Base-by-base conservation (phyloP, 2,888 invertebrate genomes). In the Chaitophorus viminalis region DNA sequence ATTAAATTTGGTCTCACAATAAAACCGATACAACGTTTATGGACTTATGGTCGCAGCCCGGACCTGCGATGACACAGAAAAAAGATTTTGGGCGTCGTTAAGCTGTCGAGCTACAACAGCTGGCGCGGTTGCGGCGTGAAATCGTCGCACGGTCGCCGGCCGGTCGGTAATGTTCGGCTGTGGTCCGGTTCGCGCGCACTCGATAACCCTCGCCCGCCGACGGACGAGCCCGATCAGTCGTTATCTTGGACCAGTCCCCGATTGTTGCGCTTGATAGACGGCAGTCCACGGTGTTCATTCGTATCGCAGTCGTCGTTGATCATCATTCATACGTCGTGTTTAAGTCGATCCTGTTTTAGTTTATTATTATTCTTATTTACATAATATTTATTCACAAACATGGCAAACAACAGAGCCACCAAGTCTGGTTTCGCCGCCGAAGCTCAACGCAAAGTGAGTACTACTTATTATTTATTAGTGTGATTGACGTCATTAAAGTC, bases 401-500 rank as follows among this genome's bases (percentile, higher is more conserved):
- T 96, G 96, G 95, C 96, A 90, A 94, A 93, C 92, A 95, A 95
- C 93, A 93, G 97, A 92, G 97, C 97, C 90, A 93, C 96, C 89
- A 97, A 97, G 92, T 96, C 96, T 91, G 98, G 98, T 94, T 97
- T 98, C 93, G 98, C 98, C 90, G 97, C 98, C 89, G 98, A 98
- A 92, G 97, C 98, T 85, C 98, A 98, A 92, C 94, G 96, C 92
- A 98, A 98, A 95, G 98, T 98, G 92, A 94, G 94, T 85, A 76
- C 65, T 36, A 60, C 21, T 1, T 25, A 60, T 21, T 1, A 21
- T 54, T 11, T 52, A 9, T 6, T 52, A 5, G 52, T 6, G 17
- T 52, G 4, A 52, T 52, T 68, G 2, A 68, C 39, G 31, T 29
- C 70, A 36, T 39, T 36, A 39, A 6, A 11, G 11, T 72, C 2